A percentile compares a stretch with the other conserved stretches of the same genome.
Conservation (phyloP, 2,888 invertebrate genomes). For the Nephrotoma guestfalica region DNA sequence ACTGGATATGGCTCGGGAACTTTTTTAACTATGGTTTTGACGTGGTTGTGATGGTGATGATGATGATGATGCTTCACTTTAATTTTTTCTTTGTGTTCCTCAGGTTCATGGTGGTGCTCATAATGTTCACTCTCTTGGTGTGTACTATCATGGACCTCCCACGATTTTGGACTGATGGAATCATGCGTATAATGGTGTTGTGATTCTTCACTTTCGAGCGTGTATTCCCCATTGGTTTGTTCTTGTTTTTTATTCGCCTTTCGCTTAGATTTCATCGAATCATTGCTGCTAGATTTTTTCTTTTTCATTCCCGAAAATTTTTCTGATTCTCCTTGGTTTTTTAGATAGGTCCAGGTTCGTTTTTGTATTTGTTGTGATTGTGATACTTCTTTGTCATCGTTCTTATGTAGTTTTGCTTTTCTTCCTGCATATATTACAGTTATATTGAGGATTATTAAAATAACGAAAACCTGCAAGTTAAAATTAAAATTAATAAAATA, state of each 20-base stretch:
- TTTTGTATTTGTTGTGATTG: not conserved
- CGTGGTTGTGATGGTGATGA: constrained; percentile 48
- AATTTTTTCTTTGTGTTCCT: constrained; percentile 20
- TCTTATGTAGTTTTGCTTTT: constrained; percentile 22
- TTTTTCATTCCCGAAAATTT: not conserved
- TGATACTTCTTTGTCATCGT: constrained; percentile 2
- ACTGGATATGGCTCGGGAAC: constrained; percentile 36
- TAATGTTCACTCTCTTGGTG: not conserved
- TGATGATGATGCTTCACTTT: constrained; percentile 44
- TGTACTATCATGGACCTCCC: not conserved
- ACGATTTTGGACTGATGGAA: not conserved
- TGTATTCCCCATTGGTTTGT: constrained; percentile 18
- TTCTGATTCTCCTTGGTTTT: not conserved
- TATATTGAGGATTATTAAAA: not conserved
- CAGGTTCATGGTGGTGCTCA: constrained; percentile 9
- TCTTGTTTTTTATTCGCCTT: not conserved
- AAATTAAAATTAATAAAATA: not conserved
- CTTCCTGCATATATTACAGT: constrained; percentile 6
- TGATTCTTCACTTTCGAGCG: constrained; percentile 24
- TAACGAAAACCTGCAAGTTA: not conserved
- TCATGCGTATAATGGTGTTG: not conserved
- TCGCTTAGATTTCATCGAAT: not conserved
- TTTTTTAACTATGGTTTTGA: constrained; percentile 44
- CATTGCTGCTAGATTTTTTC: not conserved
- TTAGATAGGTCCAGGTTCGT: not conserved